Evolutionary conservation across 2,888 invertebrate species (phyloP), one percentile per base, ranked within the genome.

Genomic region (Drosophila robusta): DNA sequence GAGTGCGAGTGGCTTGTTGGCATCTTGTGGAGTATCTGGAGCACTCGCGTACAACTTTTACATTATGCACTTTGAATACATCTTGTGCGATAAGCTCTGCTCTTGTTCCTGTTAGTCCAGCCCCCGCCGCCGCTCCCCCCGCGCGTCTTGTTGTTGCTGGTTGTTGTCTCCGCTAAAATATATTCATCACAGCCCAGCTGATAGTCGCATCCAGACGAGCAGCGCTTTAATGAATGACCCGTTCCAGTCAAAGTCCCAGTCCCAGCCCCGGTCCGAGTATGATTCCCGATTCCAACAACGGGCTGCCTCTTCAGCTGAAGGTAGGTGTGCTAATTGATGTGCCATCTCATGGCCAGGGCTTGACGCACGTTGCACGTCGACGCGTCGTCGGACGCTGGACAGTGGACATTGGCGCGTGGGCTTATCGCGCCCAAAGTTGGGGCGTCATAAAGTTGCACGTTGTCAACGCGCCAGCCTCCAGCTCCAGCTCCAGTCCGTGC

Each of bases 1-100:
- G 8, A 29, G 26, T 56, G 38, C 22, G 50, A 47, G 56, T 64
- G n/a, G 39, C 56, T 67, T 60, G 58, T 71, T 75, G 62, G 69
- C 76, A 75, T 75, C 74, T 66, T 57, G 77, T 63, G 70, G 77
- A 77, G 68, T 81, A 86, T 86, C 77, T 86, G 74, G 77, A 83
- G 84, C 87, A 83, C 81, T 86, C 79, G 77, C 71, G 58, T 77
- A 83, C 83, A 83, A 81, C 87, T 84, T 77, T 84, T 79, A 87
- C 83, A 83, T 84, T 83, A 84, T 84, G 81, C 83, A 83, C 81
- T 83, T 84, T 87, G 79, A 77, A 86, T 83, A 86, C 83, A 86
- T 79, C 83, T 85, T 82, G 78, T 78, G 84, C 71, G 87, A 83
- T 83, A 83, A 83, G 82, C 76, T 41, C 45, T 11, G 71, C 74